phyloP scores from a whole-genome alignment of 2,797 vertebrate species.

The Rhinophrynus dorsalis region DNA sequence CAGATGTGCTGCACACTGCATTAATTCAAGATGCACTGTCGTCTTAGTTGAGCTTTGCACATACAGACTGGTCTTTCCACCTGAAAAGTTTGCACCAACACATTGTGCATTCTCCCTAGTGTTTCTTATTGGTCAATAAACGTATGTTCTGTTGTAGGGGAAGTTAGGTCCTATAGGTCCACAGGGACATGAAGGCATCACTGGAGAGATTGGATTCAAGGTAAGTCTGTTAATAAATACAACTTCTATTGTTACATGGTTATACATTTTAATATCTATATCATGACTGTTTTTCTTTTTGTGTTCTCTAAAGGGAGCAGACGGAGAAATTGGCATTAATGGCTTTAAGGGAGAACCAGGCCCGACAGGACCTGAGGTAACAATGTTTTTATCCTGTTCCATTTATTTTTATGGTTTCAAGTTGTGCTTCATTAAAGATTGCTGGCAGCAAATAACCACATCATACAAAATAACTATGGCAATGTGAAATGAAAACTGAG shows the following conservation, averaged over 20 bases:
- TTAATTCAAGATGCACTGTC: too few relatives aligned
- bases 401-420: too few relatives aligned
- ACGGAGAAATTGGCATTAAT: constrained; percentile 41
- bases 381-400: not conserved
- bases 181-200: constrained; percentile 42
- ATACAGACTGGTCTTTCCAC: too few relatives aligned
- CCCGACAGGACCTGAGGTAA: constrained; percentile 36
- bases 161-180: constrained; percentile 25
- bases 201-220: constrained; percentile 13
- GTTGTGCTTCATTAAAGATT: too few relatives aligned
- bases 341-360: constrained; percentile 50
- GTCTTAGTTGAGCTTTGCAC: too few relatives aligned
- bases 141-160: constrained; percentile 28
- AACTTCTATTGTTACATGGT: not conserved
- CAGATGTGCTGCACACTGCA: too few relatives aligned
- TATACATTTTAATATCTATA: not conserved
- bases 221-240: not conserved
- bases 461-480: too few relatives aligned
- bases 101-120: too few relatives aligned
- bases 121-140: too few relatives aligned
- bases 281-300: not conserved
- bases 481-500: too few relatives aligned
- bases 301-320: constrained; percentile 26
- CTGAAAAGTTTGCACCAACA: too few relatives aligned
- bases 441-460: too few relatives aligned